Base-by-base conservation (phyloP, 2,113 vertebrate species). In the Progne subis region DNA sequence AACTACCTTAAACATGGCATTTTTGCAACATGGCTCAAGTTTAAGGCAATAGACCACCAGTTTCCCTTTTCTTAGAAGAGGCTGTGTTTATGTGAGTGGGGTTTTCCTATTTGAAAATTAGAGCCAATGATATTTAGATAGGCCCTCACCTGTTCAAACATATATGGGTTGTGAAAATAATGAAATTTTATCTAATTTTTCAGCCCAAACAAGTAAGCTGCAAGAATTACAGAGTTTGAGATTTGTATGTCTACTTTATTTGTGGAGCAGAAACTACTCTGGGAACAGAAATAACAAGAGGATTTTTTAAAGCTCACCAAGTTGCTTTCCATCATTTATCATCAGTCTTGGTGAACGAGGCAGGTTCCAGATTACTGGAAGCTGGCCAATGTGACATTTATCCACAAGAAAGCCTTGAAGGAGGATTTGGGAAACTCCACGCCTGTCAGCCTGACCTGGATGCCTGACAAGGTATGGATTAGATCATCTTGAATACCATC, bases 381-480 rank as follows among this genome's bases (percentile, higher is more conserved):
- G 26, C 4, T 60, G 55, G 26, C 5, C 32, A 32, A 3, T 31
- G 26, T 23, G 37, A 59, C 0, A 0, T 37, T 18, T 14, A 60
- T 44, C 46, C 55, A 53, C 18, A 46, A 6, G 31, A 18, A 71
- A 8, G 11, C 20, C 21, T 26, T 7, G 31, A 63, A 44, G 46
- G 55, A 60, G 37, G 21, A 23, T 32, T 6, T 1, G 1, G 46
- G 39, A 61, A 69, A n/a, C 6, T 69, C 26, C 32, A 39, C 32
- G 14, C 18, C 46, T 68, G 14, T 44, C 37, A 26, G 17, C 32
- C 53, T 37, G 26, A 60, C 21, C 25, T 68, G 46, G 9, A 17
- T 2, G 3, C 9, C 9, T 21, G 21, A 16, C 53, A 68, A 14
- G 11, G 4, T 44, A 44, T 26, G 0, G 0, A 60, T 28, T 2